Conservation (phyloP, 2,113 vertebrate species). For the Pelecanoides urinatrix region DNA sequence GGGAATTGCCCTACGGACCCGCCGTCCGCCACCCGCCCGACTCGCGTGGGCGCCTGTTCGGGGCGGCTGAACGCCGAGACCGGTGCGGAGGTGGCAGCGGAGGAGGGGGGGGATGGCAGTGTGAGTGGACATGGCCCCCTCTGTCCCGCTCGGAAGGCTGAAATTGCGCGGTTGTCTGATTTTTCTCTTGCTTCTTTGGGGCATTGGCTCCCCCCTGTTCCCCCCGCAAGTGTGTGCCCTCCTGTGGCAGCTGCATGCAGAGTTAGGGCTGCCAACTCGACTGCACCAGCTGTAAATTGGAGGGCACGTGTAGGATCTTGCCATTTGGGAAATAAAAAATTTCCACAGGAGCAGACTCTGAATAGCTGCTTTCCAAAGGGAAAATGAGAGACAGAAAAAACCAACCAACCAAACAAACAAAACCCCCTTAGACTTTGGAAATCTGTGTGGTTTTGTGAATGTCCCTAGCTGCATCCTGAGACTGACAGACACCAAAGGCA, state of each 20-base stretch:
- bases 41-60: too few species aligned
- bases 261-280: neutral
- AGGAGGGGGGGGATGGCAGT: neutral
- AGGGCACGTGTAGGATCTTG: neutral
- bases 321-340: neutral
- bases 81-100: neutral
- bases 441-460: neutral
- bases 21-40: too few species aligned
- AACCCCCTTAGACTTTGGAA: neutral
- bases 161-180: neutral
- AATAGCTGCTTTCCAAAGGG: neutral
- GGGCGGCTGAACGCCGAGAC: too few species aligned
- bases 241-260: neutral
- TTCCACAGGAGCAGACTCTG: neutral
- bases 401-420: too few species aligned
- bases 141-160: neutral
- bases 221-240: neutral
- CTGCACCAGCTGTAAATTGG: neutral
- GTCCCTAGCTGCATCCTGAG: neutral
- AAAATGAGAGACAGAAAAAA: neutral
- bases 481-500: neutral
- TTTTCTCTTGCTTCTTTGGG: neutral
- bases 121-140: neutral
- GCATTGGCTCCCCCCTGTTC: neutral
- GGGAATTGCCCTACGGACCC: rapidly evolving